phyloP scores from a whole-genome alignment of 2,888 invertebrate species.

The Cryptocephalus moraei region DNA sequence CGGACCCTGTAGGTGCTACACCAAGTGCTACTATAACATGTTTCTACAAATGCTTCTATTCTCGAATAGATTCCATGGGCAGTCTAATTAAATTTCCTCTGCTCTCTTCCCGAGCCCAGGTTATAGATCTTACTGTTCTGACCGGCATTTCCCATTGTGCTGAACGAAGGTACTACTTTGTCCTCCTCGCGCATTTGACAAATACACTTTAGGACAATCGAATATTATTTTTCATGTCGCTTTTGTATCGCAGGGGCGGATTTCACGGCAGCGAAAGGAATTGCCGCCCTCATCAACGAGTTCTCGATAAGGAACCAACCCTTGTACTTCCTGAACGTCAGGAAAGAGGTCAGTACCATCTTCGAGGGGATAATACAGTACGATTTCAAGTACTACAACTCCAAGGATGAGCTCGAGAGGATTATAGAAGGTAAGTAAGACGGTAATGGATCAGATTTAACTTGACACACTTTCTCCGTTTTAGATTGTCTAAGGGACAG shows the following conservation, averaged over 20 bases:
- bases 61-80: no score
- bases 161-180: no score
- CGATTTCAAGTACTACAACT: slow-evolving; percentile 49
- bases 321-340: slow-evolving; percentile 58
- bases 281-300: slow-evolving; percentile 65
- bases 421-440: slow-evolving; percentile 12
- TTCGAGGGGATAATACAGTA: slow-evolving; percentile 57
- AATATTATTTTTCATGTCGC: no score
- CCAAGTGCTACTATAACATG: no score
- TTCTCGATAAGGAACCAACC: slow-evolving; percentile 61
- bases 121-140: no score
- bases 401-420: slow-evolving; percentile 48
- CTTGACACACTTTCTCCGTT: neutral
- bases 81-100: no score
- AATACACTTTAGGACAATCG: no score
- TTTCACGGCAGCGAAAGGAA: slow-evolving; percentile 79
- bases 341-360: slow-evolving; percentile 55
- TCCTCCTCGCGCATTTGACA: no score
- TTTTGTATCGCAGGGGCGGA: slow-evolving; percentile 52
- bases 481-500: neutral
- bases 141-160: no score
- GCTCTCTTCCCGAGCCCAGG: no score
- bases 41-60: no score
- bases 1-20: no score
- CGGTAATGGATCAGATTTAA: neutral